Conservation (phyloP, 2,113 vertebrate genomes). For the Nannospalax galili region DNA sequence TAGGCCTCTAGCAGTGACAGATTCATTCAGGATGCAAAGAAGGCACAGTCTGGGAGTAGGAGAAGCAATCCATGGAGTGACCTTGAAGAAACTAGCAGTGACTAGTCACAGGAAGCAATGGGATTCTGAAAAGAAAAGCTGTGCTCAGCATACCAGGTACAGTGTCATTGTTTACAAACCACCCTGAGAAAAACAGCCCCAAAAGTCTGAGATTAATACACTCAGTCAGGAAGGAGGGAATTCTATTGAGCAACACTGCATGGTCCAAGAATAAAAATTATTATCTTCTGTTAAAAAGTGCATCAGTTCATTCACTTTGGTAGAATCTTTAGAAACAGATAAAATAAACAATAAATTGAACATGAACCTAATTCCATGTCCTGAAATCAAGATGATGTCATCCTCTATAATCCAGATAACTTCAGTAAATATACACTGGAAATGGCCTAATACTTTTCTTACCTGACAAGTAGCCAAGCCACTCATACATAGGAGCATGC, state of each 20-base stretch:
- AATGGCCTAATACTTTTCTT: neutral
- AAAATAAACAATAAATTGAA: neutral
- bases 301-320: neutral
- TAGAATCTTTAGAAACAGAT: neutral
- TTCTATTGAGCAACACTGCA: neutral
- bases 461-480: neutral
- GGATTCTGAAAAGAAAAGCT: conserved; percentile 18
- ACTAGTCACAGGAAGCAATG: neutral
- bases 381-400: neutral
- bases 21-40: neutral
- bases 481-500: neutral
- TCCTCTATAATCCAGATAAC: neutral
- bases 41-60: neutral
- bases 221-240: neutral
- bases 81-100: neutral
- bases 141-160: neutral
- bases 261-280: neutral
- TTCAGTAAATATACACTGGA: neutral
- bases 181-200: neutral
- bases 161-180: neutral
- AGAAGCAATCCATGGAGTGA: neutral
- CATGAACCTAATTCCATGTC: neutral
- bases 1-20: neutral
- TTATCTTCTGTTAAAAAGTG: neutral
- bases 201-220: neutral